phyloP scores from a whole-genome alignment of 2,113 vertebrate genomes.

The Leucopternis melanops region DNA sequence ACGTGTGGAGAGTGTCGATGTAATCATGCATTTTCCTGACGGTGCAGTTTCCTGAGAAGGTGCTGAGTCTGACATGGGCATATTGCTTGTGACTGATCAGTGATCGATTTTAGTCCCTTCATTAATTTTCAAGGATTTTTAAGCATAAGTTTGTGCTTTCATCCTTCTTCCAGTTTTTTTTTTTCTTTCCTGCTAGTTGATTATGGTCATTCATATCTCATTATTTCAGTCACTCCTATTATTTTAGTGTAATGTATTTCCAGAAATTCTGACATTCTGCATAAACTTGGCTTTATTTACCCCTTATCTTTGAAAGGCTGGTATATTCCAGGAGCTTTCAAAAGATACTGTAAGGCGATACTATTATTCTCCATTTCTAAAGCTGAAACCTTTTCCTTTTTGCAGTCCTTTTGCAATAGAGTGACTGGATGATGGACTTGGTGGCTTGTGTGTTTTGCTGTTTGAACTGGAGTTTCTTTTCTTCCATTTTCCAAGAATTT shows the following conservation, averaged over 20 bases:
- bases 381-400: neutral
- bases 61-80: neutral
- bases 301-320: neutral
- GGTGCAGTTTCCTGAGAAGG: neutral
- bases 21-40: neutral
- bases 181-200: neutral
- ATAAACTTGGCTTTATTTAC: neutral
- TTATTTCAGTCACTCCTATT: neutral
- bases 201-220: accelerated
- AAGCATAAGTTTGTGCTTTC: neutral
- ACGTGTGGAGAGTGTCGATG: neutral
- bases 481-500: neutral
- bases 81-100: neutral
- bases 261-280: neutral
- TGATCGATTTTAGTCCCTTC: neutral
- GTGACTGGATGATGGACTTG: neutral
- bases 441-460: neutral
- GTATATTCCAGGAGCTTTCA: neutral
- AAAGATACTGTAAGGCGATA: neutral
- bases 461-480: slow-evolving; percentile 14
- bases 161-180: neutral
- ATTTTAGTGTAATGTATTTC: neutral
- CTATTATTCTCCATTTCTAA: neutral
- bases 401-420: neutral
- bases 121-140: neutral